Evolutionary conservation across 1,140 invertebrate genomes (phyloP), one percentile per base, ranked within the genome.

Genomic region (Thaumatotibia leucotreta): DNA sequence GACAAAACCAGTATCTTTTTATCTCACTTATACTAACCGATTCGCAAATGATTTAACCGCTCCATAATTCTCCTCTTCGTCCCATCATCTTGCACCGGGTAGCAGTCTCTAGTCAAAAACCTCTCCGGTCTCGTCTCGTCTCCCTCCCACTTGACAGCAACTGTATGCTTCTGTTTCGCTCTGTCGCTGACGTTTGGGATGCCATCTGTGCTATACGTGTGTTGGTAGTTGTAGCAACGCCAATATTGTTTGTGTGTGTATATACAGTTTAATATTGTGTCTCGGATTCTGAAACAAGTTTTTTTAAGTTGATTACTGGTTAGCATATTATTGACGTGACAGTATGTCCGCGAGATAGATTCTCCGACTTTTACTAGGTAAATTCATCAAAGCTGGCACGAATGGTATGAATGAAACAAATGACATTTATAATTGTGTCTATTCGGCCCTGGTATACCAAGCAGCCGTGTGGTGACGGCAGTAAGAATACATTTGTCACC

Each of bases 181-280:
- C 67, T 69, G 65, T 88, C 84, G 29, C 80, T 83, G 10, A 91
- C 81, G 61, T 88, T 90, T 1, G 78, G 73, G 0, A 86, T 67
- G 0, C 70, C 66, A 63, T 92, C 87, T 17, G 91, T 79, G 61
- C 90, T 93, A 73, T 94, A 95, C 0, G 89, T 91, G 0, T 92
- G 93, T 79, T 97, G 96, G 70, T 95, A 94, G 67, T 94, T 93
- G 79, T 97, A 95, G 81, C 96, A 97, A 1, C 95, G 95, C 98
- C 98, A 99, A 80, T 96, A 94, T 0, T 92, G 92, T 76, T 93
- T 94, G 63, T 97, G 95, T 5, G 93, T 92, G 83, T 95, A 97
- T 68, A 96, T 96, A 64, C 95, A 94, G 89, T 97, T 97, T 66
- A 96, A 91, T 67, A 98, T 96, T 1, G 94, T 95, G 52, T 96